These are phyloP conservation scores for Callipepla californica DNA, from an alignment of 2,113 vertebrate species.

Conservation along the genomic window DNA sequence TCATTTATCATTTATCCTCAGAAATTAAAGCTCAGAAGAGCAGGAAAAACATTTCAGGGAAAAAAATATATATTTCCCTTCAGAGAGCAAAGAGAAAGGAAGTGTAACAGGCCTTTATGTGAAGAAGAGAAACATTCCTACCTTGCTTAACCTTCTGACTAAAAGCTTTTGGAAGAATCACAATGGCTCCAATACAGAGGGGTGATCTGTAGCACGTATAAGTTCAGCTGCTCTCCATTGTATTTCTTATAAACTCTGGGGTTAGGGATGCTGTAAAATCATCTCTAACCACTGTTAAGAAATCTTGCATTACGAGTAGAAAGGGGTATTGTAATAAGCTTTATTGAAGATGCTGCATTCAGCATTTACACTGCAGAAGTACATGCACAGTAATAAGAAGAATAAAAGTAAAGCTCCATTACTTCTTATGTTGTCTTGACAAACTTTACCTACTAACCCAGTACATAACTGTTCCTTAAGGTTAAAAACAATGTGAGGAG, in stretches of 20 bases:
- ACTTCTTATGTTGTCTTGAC: background rate
- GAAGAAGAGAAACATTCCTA: background rate
- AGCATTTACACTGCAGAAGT: background rate
- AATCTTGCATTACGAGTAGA: background rate
- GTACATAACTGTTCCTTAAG: background rate
- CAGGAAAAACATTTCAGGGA: background rate
- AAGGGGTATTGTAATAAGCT: background rate
- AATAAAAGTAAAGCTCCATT: background rate
- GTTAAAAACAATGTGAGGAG: background rate
- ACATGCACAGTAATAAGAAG: background rate
- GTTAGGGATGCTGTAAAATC: background rate
- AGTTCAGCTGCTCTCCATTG: background rate
- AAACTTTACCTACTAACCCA: background rate
- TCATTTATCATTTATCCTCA: background rate
- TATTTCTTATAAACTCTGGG: background rate
- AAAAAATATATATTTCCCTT: background rate
- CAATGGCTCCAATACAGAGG: background rate
- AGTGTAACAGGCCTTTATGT: background rate
- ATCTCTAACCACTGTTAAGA: background rate
- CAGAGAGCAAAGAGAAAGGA: background rate
- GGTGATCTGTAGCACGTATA: background rate
- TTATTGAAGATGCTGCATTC: background rate
- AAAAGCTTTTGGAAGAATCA: background rate
- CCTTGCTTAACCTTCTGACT: background rate
- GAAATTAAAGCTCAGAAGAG: background rate